Percentiles rank a stretch among this genome's conserved stretches.
Evolutionary conservation across 2,797 vertebrate genomes (phyloP).

Genomic region (Picus viridis): DNA sequence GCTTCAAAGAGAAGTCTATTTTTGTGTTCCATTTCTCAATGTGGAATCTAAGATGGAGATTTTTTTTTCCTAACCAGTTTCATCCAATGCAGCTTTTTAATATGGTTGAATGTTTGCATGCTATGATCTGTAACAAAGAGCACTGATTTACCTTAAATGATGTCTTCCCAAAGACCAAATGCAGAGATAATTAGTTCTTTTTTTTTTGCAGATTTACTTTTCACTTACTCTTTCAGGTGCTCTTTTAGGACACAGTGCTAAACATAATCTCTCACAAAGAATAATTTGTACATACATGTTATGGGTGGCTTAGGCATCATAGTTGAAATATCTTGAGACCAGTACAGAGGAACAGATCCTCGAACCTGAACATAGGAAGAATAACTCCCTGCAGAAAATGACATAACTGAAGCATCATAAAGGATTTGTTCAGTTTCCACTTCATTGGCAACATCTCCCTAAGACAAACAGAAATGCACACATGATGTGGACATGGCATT

Average conservation of each 20-base stretch:
- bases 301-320: slow-evolving; percentile 99
- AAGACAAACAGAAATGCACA: slow-evolving; percentile 23
- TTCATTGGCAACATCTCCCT: slow-evolving; percentile 98
- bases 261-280: background rate
- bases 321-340: slow-evolving; percentile 99
- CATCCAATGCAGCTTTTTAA: background rate
- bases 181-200: background rate
- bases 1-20: background rate
- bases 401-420: slow-evolving; percentile 95
- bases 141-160: background rate
- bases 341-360: slow-evolving; percentile 96
- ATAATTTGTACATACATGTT: slow-evolving; percentile 81
- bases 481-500: background rate
- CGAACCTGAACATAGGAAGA: slow-evolving; percentile 97
- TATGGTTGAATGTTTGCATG: background rate
- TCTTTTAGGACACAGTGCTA: background rate
- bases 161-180: background rate
- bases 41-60: background rate
- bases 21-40: background rate
- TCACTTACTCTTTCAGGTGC: background rate
- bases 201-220: background rate
- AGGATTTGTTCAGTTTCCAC: slow-evolving; percentile 98
- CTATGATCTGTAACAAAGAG: background rate
- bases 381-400: slow-evolving; percentile 92
- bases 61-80: background rate